These are phyloP conservation scores for Drosophila suzukii DNA, from an alignment of 1,140 invertebrate genomes.

Conservation along the genomic window DNA sequence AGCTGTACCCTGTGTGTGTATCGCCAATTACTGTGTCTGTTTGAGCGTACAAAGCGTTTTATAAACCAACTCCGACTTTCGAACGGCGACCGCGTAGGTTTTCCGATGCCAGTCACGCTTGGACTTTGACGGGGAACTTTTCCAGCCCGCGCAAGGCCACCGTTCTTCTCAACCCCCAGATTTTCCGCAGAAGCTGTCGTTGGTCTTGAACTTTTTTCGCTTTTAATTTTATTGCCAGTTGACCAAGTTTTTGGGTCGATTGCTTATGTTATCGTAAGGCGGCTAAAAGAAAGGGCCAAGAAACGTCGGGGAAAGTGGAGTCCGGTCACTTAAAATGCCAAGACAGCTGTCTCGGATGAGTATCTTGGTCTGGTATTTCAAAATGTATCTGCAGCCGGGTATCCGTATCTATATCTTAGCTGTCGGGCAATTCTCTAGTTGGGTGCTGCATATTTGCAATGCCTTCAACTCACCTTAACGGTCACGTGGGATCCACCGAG, in stretches of 20 bases:
- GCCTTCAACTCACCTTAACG: constrained; percentile 45
- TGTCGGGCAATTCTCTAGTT: constrained; percentile 4
- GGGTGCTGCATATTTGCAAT: constrained; percentile 42
- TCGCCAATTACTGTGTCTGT: constrained; percentile 82
- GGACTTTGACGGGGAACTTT: constrained; percentile 77
- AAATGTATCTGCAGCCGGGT: constrained; percentile 7
- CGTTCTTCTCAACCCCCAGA: not conserved
- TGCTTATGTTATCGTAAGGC: constrained; percentile 44
- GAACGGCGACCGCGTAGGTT: constrained; percentile 26
- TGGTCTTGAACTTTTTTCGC: constrained; percentile 74
- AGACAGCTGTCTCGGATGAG: constrained; percentile 65
- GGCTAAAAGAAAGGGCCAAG: not conserved
- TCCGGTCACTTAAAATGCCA: constrained; percentile 55
- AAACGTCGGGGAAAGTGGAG: not conserved
- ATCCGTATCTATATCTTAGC: constrained; percentile 10
- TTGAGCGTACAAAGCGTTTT: constrained; percentile 82
- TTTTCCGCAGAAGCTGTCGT: constrained; percentile 19
- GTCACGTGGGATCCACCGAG: constrained; percentile 19
- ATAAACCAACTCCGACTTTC: constrained; percentile 67
- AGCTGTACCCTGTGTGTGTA: constrained; percentile 41
- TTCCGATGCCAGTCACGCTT: constrained; percentile 74
- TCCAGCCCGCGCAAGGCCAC: constrained; percentile 6
- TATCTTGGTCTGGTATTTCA: constrained; percentile 30
- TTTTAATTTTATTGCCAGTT: constrained; percentile 83
- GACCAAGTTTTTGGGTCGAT: constrained; percentile 80